phyloP scores from a whole-genome alignment of 2,113 vertebrate genomes.

The Ascaphus truei region DNA sequence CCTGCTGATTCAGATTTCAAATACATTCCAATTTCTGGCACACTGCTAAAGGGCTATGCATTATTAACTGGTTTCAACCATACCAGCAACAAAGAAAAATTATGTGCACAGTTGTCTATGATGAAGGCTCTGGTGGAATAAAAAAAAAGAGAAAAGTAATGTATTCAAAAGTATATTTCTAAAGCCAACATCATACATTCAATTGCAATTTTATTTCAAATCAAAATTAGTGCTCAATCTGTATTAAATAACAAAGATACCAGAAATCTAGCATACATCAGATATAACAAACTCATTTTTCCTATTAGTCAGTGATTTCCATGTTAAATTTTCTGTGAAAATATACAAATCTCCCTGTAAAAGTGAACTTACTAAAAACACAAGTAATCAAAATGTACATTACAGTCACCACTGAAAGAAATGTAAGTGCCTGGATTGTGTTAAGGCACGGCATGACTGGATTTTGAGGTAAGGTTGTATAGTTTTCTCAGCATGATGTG shows the following conservation, averaged over 20 bases:
- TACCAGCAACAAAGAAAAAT: too few relatives aligned
- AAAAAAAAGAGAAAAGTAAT: too few relatives aligned
- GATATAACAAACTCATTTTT: slow-evolving; percentile 36
- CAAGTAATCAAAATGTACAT: slow-evolving; percentile 34
- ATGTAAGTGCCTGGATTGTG: slow-evolving; percentile 31
- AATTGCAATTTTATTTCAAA: slow-evolving; percentile 37
- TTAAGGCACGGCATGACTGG: slow-evolving; percentile 33
- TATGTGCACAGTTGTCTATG: too few relatives aligned
- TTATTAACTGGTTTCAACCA: too few relatives aligned
- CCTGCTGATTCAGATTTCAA: too few relatives aligned
- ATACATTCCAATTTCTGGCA: too few relatives aligned
- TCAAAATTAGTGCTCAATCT: slow-evolving; percentile 37
- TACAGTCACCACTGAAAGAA: slow-evolving; percentile 34
- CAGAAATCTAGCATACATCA: slow-evolving; percentile 39
- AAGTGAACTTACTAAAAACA: slow-evolving; percentile 38
- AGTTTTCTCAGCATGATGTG: slow-evolving; percentile 32
- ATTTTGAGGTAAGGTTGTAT: slow-evolving; percentile 38
- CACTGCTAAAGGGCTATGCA: too few relatives aligned
- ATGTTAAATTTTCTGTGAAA: slow-evolving; percentile 36
- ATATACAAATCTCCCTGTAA: slow-evolving; percentile 39
- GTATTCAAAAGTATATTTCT: slow-evolving; percentile 5
- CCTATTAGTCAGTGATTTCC: slow-evolving; percentile 34
- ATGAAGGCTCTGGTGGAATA: too few relatives aligned
- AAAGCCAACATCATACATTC: slow-evolving; percentile 24
- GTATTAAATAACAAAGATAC: slow-evolving; percentile 37